Evolutionary conservation across 2,888 invertebrate species (phyloP), one percentile per base, ranked within the genome.

Genomic region (Cheiracanthium punctorium): DNA sequence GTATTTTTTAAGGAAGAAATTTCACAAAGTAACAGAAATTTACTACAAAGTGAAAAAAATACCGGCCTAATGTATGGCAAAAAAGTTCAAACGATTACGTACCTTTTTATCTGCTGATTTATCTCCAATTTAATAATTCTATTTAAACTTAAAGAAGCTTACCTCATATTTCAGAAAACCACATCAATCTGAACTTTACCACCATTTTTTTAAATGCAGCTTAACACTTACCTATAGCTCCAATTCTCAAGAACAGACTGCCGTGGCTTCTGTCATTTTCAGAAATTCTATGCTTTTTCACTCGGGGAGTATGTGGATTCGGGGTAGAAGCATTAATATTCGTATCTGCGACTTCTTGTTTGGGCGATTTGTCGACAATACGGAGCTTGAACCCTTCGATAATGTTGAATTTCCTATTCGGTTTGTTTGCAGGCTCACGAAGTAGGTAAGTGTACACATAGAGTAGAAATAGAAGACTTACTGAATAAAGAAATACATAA

Each of bases 381-480:
- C 48, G 75, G 72, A 72, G 32, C 64, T 73, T 76, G 10, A 86
- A 37, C 0, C 86, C 80, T 30, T 79, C 86, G 17, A 82, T 58
- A 33, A 88, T 28, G 72, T 64, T 84, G 17, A 84, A 43, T 32
- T 81, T 80, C 12, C 69, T 41, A 14, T 65, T 24, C 1, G 75
- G 72, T 10, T 67, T 73, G 1, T 67, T 64, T 14, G 79, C 24
- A 1, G 88, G 88, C 41, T 97, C 96, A 94, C 96, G 97, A 90
- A 97, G 94, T 90, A 97, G 94, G 94, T 97, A 97, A 93, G 97
- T 96, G 94, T 97, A 97, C 90, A 97, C 97, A 93, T 97, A 97
- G 90, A 97, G 94, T 91, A 97, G 94, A 93, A 97, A 97, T 90
- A 97, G 93, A 92, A 97, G 96, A 93, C 97, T 97, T 93, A 95